A percentile compares a stretch with the other conserved stretches of the same genome.
phyloP scores from a whole-genome alignment of 2,888 invertebrate species.

The Diarsia dahlii region DNA sequence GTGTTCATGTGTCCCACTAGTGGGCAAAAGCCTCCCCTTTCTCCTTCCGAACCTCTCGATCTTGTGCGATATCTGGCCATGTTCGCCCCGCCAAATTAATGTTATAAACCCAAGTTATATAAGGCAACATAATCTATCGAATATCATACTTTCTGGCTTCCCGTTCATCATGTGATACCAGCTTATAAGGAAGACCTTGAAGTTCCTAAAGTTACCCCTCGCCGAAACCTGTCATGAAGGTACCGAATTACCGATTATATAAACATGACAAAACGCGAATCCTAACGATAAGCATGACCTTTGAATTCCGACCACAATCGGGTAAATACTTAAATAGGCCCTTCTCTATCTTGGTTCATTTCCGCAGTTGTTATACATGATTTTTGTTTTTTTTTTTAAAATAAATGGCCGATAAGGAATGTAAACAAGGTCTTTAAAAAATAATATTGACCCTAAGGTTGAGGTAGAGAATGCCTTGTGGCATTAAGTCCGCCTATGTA shows the following conservation, averaged over 20 bases:
- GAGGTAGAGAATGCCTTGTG: too few species aligned
- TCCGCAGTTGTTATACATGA: constrained; percentile 5
- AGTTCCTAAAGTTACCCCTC: constrained; percentile 43
- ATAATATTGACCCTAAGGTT: too few species aligned
- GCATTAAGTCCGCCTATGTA: too few species aligned
- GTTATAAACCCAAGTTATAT: too few species aligned
- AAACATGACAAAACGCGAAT: constrained; percentile 41
- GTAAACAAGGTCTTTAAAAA: neutral
- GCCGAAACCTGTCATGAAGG: constrained; percentile 13
- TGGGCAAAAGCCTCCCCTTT: too few species aligned
- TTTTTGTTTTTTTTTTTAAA: too few species aligned
- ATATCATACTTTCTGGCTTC: constrained; percentile 18
- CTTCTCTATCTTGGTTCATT: neutral
- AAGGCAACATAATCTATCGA: neutral
- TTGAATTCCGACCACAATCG: constrained; percentile 29
- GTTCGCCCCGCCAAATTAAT: too few species aligned
- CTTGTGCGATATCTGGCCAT: too few species aligned
- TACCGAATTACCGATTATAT: constrained; percentile 14
- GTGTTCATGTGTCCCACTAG: too few species aligned
- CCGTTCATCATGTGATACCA: constrained; percentile 16
- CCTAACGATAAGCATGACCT: constrained; percentile 50
- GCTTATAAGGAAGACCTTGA: constrained; percentile 43
- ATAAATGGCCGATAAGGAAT: neutral
- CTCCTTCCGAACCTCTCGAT: too few species aligned
- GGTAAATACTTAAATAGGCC: constrained; percentile 11